Conservation (phyloP, 2,888 invertebrate species). For the Chesias legatella region DNA sequence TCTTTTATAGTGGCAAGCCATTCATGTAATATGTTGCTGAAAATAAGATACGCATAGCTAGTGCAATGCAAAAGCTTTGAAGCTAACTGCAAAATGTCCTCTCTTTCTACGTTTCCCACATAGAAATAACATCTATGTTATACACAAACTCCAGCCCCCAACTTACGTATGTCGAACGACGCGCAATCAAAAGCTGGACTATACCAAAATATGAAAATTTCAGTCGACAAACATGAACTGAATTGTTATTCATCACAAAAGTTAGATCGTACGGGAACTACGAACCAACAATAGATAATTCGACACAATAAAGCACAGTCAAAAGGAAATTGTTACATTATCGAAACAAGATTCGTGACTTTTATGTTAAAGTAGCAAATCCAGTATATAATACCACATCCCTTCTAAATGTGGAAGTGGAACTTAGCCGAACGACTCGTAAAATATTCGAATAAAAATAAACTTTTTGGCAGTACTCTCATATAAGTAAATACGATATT, state of each 20-base stretch:
- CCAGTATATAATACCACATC: slow-evolving; percentile 24
- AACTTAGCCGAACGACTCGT: slow-evolving; percentile 21
- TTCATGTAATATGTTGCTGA: no score
- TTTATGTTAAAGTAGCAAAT: slow-evolving; percentile 20
- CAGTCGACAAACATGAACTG: neutral
- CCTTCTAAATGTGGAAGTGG: slow-evolving; percentile 6
- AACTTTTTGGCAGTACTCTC: slow-evolving; percentile 27
- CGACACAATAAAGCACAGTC: slow-evolving; percentile 19
- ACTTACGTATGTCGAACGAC: no score
- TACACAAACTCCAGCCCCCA: no score
- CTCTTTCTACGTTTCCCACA: no score
- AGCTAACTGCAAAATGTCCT: no score
- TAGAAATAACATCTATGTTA: no score
- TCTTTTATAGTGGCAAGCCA: no score
- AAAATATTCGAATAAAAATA: slow-evolving; percentile 28
- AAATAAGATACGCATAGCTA: no score
- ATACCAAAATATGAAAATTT: no score
- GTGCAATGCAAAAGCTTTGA: no score
- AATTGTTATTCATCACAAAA: neutral
- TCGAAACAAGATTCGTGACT: slow-evolving; percentile 22
- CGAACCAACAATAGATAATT: slow-evolving; percentile 12
- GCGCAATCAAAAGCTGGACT: no score
- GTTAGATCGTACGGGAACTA: neutral
- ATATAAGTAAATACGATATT: slow-evolving; percentile 21
- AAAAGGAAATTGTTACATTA: slow-evolving; percentile 22